Evolutionary conservation across 2,888 invertebrate species (phyloP), one percentile per base, ranked within the genome.

Genomic region (Orchesellides sinensis): DNA sequence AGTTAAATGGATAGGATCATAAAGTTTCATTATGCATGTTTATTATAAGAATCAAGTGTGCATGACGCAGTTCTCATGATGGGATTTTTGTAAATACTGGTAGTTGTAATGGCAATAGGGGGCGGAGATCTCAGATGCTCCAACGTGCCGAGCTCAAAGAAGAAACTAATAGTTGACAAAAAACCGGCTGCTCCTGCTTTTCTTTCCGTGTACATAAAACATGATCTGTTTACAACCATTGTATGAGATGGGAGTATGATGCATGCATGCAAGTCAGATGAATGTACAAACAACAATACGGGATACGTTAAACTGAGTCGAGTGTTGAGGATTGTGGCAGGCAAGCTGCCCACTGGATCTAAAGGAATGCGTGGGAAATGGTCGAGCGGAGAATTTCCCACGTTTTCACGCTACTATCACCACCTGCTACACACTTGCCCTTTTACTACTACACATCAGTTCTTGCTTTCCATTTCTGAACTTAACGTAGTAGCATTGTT

Each of bases 371-470:
- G 85, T 86, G 85, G 85, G 84, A 84, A 86, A 79, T 59, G 79
- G 61, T 81, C 40, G 27, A 47, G 72, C 72, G 59, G 66, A 84
- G 77, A 79, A 73, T 82, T 85, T 83, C 85, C 85, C 83, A 83
- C 82, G 85, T 75, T 83, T 80, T 77, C 65, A 75, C 70, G 72
- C 78, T 79, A 72, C 73, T 65, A 72, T 66, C 83, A 85, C 83
- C 83, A 83, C 85, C 85, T 84, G 84, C 85, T 77, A 73, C 84
- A 85, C 85, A 85, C 85, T 85, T 83, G 85, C 83, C 63, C 63
- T 63, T 63, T 63, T 40, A 63, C 61, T 61, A 61, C 61, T n/a
- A n/a, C n/a, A n/a, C n/a, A n/a, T n/a, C n/a, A 32, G 29, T 40
- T 40, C 40, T 63, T 63, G 40, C 35, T 63, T 45, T 29, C 32